These are phyloP conservation scores for Aphyosemion australe DNA, from an alignment of 2,113 vertebrate species.

Conservation along the genomic window DNA sequence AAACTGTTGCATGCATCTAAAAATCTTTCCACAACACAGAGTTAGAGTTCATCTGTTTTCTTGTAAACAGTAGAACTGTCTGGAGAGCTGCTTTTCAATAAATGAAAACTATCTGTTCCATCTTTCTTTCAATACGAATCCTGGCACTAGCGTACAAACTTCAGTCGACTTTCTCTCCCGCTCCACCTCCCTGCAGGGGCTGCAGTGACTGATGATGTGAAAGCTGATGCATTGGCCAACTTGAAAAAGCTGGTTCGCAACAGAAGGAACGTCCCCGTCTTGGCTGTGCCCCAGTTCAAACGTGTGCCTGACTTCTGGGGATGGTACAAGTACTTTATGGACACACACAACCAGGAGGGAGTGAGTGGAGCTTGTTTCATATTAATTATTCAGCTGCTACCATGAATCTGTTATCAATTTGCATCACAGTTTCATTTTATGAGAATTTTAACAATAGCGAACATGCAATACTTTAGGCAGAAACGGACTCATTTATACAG, in stretches of 20 bases:
- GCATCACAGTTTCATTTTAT: not conserved
- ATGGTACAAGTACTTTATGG: constrained; percentile 81
- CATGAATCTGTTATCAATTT: constrained; percentile 19
- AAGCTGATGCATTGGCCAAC: constrained; percentile 41
- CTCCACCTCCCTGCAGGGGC: constrained; percentile 14
- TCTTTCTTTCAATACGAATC: not conserved
- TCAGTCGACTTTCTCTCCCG: not conserved
- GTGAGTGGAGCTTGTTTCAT: constrained; percentile 69
- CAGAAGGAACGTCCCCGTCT: constrained; percentile 66
- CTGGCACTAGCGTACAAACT: not conserved
- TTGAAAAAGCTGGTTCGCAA: constrained; percentile 68
- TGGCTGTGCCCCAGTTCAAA: constrained; percentile 66
- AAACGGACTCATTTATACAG: not conserved
- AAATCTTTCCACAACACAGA: not conserved
- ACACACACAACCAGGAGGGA: constrained; percentile 81
- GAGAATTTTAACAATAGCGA: not conserved
- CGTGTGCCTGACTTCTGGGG: constrained; percentile 80
- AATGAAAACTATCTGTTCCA: not conserved
- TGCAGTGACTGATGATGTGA: constrained; percentile 53
- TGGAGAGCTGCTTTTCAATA: not conserved
- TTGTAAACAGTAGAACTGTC: not conserved
- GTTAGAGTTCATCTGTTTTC: not conserved
- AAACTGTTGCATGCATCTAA: too few species aligned
- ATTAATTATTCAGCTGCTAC: constrained; percentile 41
- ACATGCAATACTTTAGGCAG: not conserved